phyloP scores from a whole-genome alignment of 92 coral and sea anemone genomes.

The Phenganax subtilis region DNA sequence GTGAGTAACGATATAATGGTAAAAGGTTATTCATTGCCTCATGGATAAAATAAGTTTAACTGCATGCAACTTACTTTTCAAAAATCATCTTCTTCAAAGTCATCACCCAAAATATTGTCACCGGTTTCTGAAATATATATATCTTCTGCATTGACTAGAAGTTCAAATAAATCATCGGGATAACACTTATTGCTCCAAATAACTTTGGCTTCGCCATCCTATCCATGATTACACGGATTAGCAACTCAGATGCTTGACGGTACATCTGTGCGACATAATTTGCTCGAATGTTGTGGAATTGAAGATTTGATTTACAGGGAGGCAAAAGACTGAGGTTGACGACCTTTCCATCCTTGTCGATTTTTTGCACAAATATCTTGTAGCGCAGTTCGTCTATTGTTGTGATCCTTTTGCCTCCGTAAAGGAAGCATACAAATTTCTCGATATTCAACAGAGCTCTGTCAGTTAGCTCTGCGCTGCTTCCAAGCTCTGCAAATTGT shows the following conservation, averaged over 20 bases:
- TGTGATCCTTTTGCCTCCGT: slow-evolving; percentile 4
- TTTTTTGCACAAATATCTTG: slow-evolving; percentile 15
- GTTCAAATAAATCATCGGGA: background rate
- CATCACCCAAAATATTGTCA: background rate
- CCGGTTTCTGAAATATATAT: background rate
- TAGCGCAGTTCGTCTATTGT: slow-evolving; percentile 8
- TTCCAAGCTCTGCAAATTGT: background rate
- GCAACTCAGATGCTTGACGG: background rate
- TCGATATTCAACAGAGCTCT: background rate
- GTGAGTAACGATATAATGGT: too few species aligned
- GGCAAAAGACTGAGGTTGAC: slow-evolving; percentile 2
- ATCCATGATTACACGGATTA: slow-evolving; percentile 1
- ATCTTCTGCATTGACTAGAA: background rate
- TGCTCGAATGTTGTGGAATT: slow-evolving; percentile 1
- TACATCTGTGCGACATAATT: slow-evolving; percentile 4
- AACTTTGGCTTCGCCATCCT: background rate
- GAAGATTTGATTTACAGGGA: slow-evolving; percentile 12
- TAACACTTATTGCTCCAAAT: background rate
- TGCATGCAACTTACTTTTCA: too few species aligned
- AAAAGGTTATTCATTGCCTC: too few species aligned
- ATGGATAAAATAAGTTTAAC: too few species aligned
- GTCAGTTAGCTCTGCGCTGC: background rate
- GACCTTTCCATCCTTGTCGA: background rate
- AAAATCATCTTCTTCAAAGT: background rate
- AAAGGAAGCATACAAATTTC: slow-evolving; percentile 19